These are phyloP conservation scores for Sphaerophoria taeniata DNA, from an alignment of 2,888 invertebrate genomes.

Conservation along the genomic window DNA sequence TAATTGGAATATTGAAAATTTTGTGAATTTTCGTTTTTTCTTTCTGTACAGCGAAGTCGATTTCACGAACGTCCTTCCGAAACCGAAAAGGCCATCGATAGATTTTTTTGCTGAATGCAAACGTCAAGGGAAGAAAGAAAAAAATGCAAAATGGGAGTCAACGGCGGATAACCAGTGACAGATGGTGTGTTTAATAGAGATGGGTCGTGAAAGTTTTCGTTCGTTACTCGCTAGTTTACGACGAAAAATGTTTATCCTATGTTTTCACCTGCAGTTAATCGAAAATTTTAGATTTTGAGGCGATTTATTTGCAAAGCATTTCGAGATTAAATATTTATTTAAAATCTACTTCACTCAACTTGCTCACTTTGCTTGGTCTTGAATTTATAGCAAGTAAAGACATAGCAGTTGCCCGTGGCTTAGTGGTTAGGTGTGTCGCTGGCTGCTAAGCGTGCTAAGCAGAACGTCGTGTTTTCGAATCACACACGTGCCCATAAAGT, in stretches of 20 bases:
- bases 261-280: no score
- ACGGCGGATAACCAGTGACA: constrained; percentile 29
- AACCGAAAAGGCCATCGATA: constrained; percentile 48
- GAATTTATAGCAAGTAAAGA: no score
- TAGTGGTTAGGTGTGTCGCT: no score
- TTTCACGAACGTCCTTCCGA: constrained; percentile 63
- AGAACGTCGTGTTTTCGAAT: no score
- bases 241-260: background rate
- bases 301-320: no score
- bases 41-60: constrained; percentile 44
- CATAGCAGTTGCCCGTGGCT: no score
- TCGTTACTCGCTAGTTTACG: constrained; percentile 20
- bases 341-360: no score
- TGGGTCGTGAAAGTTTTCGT: constrained; percentile 3
- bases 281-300: no score
- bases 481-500: no score
- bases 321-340: no score
- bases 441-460: no score
- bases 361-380: no score
- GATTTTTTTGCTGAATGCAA: constrained; percentile 63
- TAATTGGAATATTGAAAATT: constrained; percentile 49
- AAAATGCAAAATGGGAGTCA: constrained; percentile 54
- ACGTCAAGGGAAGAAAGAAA: constrained; percentile 47
- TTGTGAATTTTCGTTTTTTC: constrained; percentile 38
- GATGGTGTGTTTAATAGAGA: constrained; percentile 10